Base-by-base conservation (phyloP, 2,888 invertebrate species). In the Adineta ricciae region DNA sequence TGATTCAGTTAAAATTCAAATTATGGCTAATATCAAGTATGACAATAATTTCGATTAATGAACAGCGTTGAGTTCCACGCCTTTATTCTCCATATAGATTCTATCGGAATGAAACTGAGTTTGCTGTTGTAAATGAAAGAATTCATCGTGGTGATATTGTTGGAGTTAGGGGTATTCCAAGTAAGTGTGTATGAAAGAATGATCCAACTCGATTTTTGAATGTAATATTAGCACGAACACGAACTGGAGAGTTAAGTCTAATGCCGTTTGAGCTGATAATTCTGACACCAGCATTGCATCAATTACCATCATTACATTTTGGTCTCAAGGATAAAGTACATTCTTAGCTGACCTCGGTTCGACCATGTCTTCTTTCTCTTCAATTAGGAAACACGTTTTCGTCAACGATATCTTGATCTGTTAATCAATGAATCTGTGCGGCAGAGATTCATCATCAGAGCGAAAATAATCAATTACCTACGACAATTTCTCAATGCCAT, bases 281-380 rank as follows among this genome's bases (percentile, higher is more conserved):
- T 78, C 92, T 99, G 8, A 95, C 97, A 21, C 99, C 99, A 0
- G 99, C 99, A 91, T 92, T 99, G 50, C 97, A 97, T 89, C 97
- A 98, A 96, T 92, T 99, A 88, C 99, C 99, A 5, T 96, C 97
- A 92, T 92, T 98, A 87, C 97, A 99, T 91, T 99, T 94, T 91
- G 99, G 99, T 16, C 93, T 99, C 24, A 97, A 97, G 90, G 97
- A 99, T 90, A 97, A 97, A 91, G 93, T 64, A 19, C 27, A 27
- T 56, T 56, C 3, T 16, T 16, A 50, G 2, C 3, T 50, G 19
- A 50, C 19, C 19, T 9, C 19, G 9, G 19, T 2, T 50, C 14
- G 19, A 50, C 14, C 19, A 50, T 50, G 11, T 49, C 14, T 49
- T 49, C 49, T 50, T 19, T 19, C 3, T 64, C 16, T 64, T 14